Evolutionary conservation across 2,113 vertebrate genomes (phyloP), one percentile per base, ranked within the genome.

Genomic region (human): DNA sequence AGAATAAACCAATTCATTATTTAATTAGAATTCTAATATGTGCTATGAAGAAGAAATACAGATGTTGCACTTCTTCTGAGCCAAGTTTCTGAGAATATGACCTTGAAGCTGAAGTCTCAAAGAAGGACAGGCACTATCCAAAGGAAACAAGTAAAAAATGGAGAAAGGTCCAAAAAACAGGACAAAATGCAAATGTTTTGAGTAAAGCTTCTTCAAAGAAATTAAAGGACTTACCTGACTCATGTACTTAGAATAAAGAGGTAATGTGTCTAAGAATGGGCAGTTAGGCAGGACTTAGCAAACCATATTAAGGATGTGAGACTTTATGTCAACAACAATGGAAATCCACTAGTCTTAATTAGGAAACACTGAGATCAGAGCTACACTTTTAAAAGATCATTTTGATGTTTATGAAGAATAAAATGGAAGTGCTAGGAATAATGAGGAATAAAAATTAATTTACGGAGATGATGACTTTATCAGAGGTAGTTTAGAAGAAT

Each of bases 1-100:
- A 97, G 45, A 96, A 89, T 76, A 76, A 87, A 6, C 84, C 48
- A 64, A 83, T 86, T 80, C 43, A 66, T 64, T 92, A 87, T 73
- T 80, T 93, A 75, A 59, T 81, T 83, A 55, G 22, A 87, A 95
- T 2, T 45, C 2, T 75, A 32, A 68, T 76, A n/a, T 75, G 35
- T 89, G 43, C 59, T 59, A 94, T 17, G 18, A 95, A 96, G 59
- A 32, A 73, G 38, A 92, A 95, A 17, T 88, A 72, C 8, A 93
- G 38, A 64, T 78, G 43, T 1, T 38, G 12, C 25, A 72, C n/a
- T 84, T 76, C 25, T 83, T 87, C 64, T 96, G 40, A 90, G 84
- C 8, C 72, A 93, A 25, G 32, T 64, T 90, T 59, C n/a, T 75
- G 25, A 92, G 55, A 89, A 80, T 88, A 80, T 32, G 40, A 68